Base-by-base conservation (phyloP, 2,888 invertebrate species). In the Scaptomyza reducta region DNA sequence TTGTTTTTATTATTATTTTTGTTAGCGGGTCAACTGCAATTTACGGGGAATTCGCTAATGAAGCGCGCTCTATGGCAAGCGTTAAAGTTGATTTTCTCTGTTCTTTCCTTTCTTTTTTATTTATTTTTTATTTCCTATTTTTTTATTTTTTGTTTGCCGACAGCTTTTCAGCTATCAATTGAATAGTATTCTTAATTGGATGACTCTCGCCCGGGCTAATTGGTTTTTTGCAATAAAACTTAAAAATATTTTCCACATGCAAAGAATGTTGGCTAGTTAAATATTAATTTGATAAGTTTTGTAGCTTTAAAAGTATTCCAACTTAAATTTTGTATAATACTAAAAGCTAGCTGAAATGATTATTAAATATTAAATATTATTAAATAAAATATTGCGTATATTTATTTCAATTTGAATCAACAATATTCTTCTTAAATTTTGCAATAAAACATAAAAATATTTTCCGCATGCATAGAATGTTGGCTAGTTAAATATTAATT, bases 161-260 rank as follows among this genome's bases (percentile, higher is more conserved):
- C 79, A 80, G 83, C 66, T 68, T 72, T 81, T 74, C 77, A 77
- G 83, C 62, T 69, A 74, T 81, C 77, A 83, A 81, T 64, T 79
- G 83, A 81, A 81, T 83, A 83, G 80, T 80, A 81, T 77, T 80
- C 77, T 80, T 77, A 79, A 79, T 79, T 83, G 79, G 65, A 62
- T 63, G 77, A 59, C 49, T 78, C 63, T 74, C 71, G 61, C 61
- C 53, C 68, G 50, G 53, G 74, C 74, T 83, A 83, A 81, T 81
- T 81, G 81, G 29, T 66, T 47, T 67, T 66, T 41, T 22, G 27
- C 7, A 51, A 18, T 44, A 41, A 16, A 42, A 33, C 53, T 27
- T 16, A n/a, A 18, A 14, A 22, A 40, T 33, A 44, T 69, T 64
- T 58, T 25, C 42, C 45, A n/a, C 25, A 44, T 44, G n/a, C 13